Conservation (phyloP, 2,797 vertebrate genomes). For the Antrozous pallidus region DNA sequence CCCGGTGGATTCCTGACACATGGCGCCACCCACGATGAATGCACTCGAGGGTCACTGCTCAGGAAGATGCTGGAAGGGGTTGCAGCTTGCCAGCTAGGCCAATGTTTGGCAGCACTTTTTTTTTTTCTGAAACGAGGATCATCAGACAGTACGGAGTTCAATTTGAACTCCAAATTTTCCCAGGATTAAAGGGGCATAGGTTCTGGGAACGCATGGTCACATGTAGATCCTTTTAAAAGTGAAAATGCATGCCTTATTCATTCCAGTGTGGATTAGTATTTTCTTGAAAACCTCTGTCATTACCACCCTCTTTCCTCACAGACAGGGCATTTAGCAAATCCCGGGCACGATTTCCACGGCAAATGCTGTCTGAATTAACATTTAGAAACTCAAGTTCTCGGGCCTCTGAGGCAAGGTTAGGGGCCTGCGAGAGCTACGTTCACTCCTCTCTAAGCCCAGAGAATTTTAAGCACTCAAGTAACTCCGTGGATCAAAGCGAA, state of each 20-base stretch:
- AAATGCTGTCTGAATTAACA: slow-evolving; percentile 13
- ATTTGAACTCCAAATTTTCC: slow-evolving; percentile 24
- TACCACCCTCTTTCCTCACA: slow-evolving; percentile 31
- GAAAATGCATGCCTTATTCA: slow-evolving; percentile 18
- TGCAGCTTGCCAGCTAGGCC: slow-evolving; percentile 15
- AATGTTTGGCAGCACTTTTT: background rate
- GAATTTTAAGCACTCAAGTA: slow-evolving; percentile 75
- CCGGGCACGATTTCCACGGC: background rate
- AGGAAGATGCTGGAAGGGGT: slow-evolving; percentile 47
- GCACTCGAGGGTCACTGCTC: slow-evolving; percentile 16
- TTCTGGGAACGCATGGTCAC: slow-evolving; percentile 28
- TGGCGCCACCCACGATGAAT: slow-evolving; percentile 35
- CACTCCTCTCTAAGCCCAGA: slow-evolving; percentile 77
- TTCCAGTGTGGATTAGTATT: slow-evolving; percentile 15
- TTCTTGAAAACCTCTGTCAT: slow-evolving; percentile 40
- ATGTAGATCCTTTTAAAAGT: background rate
- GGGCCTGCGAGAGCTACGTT: slow-evolving; percentile 61
- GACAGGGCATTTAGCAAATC: slow-evolving; percentile 29
- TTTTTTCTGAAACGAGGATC: background rate
- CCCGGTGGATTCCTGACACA: slow-evolving; percentile 45
- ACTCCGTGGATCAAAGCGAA: slow-evolving; percentile 84
- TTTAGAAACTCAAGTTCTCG: slow-evolving; percentile 13
- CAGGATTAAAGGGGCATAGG: background rate
- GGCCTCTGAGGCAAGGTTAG: slow-evolving; percentile 28
- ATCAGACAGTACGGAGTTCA: background rate